Percentiles rank a stretch among this genome's conserved stretches.
Evolutionary conservation across 2,797 vertebrate species (phyloP).

Genomic region (Calcarius lapponicus): DNA sequence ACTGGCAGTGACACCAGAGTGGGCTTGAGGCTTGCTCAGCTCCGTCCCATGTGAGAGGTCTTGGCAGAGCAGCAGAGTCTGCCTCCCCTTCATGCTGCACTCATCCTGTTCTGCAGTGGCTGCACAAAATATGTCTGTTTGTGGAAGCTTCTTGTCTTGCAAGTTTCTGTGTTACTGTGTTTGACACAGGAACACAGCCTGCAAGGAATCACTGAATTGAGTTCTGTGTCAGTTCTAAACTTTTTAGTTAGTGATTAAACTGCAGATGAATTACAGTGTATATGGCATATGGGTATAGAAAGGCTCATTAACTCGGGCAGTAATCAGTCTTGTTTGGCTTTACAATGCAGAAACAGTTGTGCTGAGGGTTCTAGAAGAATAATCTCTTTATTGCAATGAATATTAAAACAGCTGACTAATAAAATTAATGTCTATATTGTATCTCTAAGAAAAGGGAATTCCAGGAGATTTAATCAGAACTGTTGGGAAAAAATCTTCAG

Average conservation of each 20-base stretch:
- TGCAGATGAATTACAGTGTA: constrained; percentile 4
- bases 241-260: constrained; percentile 22
- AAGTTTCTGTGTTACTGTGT: neutral
- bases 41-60: neutral
- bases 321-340: constrained; percentile 14
- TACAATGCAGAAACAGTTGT: constrained; percentile 6
- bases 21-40: neutral
- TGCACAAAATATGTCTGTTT: neutral
- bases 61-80: neutral
- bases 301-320: constrained; percentile 50
- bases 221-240: neutral
- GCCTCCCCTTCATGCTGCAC: neutral
- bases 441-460: constrained; percentile 32
- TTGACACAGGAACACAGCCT: neutral
- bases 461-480: constrained; percentile 44
- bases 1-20: neutral
- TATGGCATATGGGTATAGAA: neutral
- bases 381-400: constrained; percentile 18
- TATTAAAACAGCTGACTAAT: constrained; percentile 45
- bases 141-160: neutral
- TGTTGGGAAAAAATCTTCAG: constrained; percentile 50
- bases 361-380: constrained; percentile 35
- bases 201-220: neutral
- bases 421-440: constrained; percentile 7
- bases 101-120: neutral